These are phyloP conservation scores for Cassiopea xamachana DNA, from an alignment of 30 jellyfish, hydroid and myxozoan species.

Conservation along the genomic window DNA sequence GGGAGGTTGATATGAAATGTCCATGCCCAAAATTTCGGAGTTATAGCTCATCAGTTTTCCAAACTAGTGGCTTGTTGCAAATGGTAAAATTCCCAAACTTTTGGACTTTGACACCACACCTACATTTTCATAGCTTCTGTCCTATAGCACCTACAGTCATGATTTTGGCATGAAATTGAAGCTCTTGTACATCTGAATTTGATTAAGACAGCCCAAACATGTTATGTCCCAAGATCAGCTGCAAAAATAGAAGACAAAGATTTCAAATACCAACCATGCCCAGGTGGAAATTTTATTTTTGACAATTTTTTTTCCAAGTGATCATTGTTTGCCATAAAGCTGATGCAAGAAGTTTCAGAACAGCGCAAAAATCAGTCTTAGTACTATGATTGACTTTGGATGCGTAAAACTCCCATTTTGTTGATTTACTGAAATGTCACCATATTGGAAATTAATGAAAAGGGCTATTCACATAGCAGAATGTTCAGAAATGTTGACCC, in stretches of 20 bases:
- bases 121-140: background rate
- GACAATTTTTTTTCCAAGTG: background rate
- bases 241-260: background rate
- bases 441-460: too few relatives aligned
- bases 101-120: background rate
- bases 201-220: background rate
- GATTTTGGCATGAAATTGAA: constrained; percentile 13
- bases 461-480: too few relatives aligned
- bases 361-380: background rate
- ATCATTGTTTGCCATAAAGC: background rate
- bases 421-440: background rate
- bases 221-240: background rate
- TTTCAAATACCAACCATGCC: background rate
- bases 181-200: constrained; percentile 22
- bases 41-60: background rate
- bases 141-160: constrained; percentile 17
- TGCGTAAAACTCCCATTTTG: background rate
- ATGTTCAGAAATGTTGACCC: too few relatives aligned
- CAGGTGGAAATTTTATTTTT: background rate
- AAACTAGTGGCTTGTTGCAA: background rate
- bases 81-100: background rate
- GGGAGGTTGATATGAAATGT: background rate
- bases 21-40: background rate
- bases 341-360: background rate
- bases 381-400: background rate